These are phyloP conservation scores for Ceuthmochares aereus DNA, from an alignment of 2,113 vertebrate genomes.

Conservation along the genomic window DNA sequence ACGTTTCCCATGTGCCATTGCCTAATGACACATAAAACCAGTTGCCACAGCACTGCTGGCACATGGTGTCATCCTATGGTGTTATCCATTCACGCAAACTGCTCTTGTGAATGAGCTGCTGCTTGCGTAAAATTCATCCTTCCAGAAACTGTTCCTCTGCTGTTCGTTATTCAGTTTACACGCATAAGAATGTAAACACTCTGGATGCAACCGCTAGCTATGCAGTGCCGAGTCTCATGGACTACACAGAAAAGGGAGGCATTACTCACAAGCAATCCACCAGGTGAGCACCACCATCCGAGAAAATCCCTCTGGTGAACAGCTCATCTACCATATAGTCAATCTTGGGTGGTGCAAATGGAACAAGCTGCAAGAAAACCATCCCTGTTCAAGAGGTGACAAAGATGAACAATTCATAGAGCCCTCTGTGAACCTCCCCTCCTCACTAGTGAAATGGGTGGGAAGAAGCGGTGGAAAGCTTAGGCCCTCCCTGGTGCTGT, in stretches of 20 bases:
- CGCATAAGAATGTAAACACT: not conserved
- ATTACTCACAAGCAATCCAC: slow-evolving; percentile 83
- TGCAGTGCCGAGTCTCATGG: not conserved
- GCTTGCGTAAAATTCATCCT: not conserved
- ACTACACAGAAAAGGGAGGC: not conserved
- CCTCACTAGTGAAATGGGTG: not conserved
- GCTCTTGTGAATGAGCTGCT: not conserved
- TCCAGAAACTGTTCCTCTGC: not conserved
- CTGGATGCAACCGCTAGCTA: not conserved
- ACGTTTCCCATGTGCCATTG: not conserved
- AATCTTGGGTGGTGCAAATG: slow-evolving; percentile 73
- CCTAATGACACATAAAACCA: not conserved
- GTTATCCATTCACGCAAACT: accelerated
- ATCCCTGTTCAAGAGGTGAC: not conserved
- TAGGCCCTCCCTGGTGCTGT: not conserved
- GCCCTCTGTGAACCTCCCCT: not conserved
- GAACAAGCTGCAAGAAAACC: slow-evolving; percentile 79
- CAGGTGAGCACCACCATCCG: slow-evolving; percentile 76
- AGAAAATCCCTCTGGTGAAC: slow-evolving; percentile 68
- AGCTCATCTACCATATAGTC: slow-evolving; percentile 59
- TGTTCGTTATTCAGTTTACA: not conserved
- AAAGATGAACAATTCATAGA: not conserved
- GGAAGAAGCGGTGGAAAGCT: not conserved
- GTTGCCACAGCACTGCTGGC: not conserved
- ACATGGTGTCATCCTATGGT: accelerated